Base-by-base conservation (phyloP, 35 echinoderm and acorn worm genomes). In the Apostichopus californicus region DNA sequence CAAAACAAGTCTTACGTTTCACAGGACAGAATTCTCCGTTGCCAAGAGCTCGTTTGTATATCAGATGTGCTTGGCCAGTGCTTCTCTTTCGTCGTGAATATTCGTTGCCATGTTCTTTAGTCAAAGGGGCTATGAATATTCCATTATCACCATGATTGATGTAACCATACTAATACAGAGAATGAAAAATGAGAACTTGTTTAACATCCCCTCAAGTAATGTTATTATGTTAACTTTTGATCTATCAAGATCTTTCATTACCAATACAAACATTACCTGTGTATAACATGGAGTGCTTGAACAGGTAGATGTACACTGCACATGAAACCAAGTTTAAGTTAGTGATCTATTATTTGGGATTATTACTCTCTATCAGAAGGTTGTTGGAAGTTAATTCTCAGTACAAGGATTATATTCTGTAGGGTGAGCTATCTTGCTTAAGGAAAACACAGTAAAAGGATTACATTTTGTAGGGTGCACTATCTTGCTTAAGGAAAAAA, bases 101-200 rank as follows among this genome's bases (percentile, higher is more conserved):
- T 56, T 83, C 80, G 0, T 55, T 10, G 5, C 8, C 8, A 18
- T 83, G 80, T 53, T 83, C 6, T 83, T 83, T 56, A 83, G 46
- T 83, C 11, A 83, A 53, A n/a, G 80, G 80, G 10, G 52, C 55
- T 46, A 83, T 83, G 9, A 83, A 83, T 13, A 83, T 83, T 83
- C 80, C 80, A 55, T 55, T 56, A 5, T 34, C 53, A 13, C 80
- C 80, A 8, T 83, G 52, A 83, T 83, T 56, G n/a, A 83, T 20
- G 18, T 56, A 55, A 56, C 80, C 80, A 56, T 83, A 83, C 80
- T 83, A 56, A 55, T 54, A 55, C 34, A 14, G 13, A 56, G 55
- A 46, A 46, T 46, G 52, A 25, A 0, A 26, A 78, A 14, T 20
- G 12, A 72, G 5, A 20, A 72, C 68, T 12, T 14, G 12, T 14